phyloP scores from a whole-genome alignment of 2,797 vertebrate genomes.

The Pipistrellus kuhlii region DNA sequence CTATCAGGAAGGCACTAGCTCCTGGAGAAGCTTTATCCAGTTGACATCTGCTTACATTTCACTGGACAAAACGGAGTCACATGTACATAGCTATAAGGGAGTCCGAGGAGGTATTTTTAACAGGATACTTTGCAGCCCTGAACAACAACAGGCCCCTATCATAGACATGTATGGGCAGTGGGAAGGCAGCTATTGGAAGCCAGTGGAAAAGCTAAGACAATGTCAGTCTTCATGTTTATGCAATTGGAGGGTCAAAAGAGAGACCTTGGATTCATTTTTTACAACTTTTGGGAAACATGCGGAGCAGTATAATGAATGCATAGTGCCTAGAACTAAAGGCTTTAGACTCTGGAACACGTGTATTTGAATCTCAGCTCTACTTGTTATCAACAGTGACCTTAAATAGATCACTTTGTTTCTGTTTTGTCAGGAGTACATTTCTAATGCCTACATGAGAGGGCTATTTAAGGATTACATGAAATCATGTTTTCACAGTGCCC shows the following conservation, averaged over 20 bases:
- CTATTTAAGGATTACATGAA: conserved; percentile 70
- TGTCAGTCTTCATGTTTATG: background rate
- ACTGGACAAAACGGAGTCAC: conserved; percentile 39
- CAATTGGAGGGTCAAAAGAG: conserved; percentile 22
- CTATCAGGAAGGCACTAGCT: background rate
- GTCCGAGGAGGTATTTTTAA: conserved; percentile 37
- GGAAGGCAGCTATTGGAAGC: background rate
- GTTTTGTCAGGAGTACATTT: conserved; percentile 35
- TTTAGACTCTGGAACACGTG: background rate
- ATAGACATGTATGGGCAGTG: conserved; percentile 32
- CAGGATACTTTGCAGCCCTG: background rate
- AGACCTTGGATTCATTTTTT: conserved; percentile 18
- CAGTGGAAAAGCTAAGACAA: conserved; percentile 1
- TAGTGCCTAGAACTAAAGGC: background rate
- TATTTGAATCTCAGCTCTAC: conserved; percentile 27
- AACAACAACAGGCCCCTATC: conserved; percentile 5
- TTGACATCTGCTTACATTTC: conserved; percentile 43
- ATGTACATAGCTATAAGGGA: background rate
- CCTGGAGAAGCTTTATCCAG: background rate
- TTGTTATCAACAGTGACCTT: conserved; percentile 49
- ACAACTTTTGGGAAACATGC: background rate
- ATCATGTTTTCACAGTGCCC: conserved; percentile 20
- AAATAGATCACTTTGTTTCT: conserved; percentile 41
- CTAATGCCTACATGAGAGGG: background rate
- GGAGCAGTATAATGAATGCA: background rate